phyloP scores from a whole-genome alignment of 2,797 vertebrate species.

The Spatula clypeata region DNA sequence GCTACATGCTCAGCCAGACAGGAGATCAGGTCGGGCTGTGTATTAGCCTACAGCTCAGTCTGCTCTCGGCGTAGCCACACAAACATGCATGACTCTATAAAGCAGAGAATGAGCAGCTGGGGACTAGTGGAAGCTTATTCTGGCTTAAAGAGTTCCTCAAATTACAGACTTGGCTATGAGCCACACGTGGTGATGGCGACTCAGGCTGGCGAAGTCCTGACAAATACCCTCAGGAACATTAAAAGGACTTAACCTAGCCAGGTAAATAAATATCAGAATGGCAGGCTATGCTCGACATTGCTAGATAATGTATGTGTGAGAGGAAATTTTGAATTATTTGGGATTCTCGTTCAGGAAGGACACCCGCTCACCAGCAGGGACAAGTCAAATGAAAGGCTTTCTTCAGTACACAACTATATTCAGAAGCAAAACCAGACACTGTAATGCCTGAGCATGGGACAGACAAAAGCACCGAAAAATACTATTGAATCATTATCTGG shows the following conservation, averaged over 20 bases:
- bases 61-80: accelerated
- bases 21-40: accelerated
- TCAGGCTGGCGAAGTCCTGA: background rate
- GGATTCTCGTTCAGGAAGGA: background rate
- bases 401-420: background rate
- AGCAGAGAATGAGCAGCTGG: background rate
- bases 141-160: constrained; percentile 11
- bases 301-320: accelerated
- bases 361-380: background rate
- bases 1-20: accelerated
- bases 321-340: background rate
- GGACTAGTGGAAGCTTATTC: background rate
- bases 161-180: constrained; percentile 1
- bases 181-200: background rate
- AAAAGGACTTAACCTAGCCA: background rate
- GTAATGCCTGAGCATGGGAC: background rate
- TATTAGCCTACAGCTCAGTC: background rate
- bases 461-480: background rate
- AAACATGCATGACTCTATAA: background rate
- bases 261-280: background rate
- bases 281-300: accelerated
- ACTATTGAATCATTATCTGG: background rate
- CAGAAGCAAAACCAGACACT: background rate
- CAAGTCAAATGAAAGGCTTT: background rate
- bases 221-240: background rate